Percentiles rank a stretch among this genome's conserved stretches.
Conservation (phyloP, 2,113 vertebrate species). For the Apeltes quadracus region DNA sequence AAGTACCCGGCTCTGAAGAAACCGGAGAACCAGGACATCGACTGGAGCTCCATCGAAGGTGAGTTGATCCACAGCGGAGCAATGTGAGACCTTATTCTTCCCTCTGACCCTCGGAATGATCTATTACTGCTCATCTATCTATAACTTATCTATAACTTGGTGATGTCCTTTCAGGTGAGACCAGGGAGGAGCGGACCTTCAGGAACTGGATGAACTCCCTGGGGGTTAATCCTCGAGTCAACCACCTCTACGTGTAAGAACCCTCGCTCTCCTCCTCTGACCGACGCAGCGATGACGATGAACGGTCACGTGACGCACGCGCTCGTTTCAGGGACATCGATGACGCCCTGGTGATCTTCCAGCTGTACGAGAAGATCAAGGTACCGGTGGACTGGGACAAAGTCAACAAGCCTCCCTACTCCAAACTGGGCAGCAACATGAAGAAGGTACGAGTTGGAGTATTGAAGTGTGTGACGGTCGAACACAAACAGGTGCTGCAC, state of each 20-base stretch:
- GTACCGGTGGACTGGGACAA: constrained; percentile 93
- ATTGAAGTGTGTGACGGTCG: neutral
- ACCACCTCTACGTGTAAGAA: constrained; percentile 92
- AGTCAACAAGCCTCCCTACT: constrained; percentile 95
- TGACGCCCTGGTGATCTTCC: constrained; percentile 94
- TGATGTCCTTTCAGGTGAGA: constrained; percentile 84
- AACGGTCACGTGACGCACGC: neutral
- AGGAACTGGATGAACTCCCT: constrained; percentile 99
- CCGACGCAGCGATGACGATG: neutral
- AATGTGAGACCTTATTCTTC: neutral
- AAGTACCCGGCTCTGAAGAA: constrained; percentile 95
- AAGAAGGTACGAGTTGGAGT: constrained; percentile 85
- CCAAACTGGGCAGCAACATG: constrained; percentile 96
- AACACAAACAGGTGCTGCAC: no score
- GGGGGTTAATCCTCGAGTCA: constrained; percentile 91
- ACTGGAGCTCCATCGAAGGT: constrained; percentile 92
- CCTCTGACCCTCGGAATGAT: neutral
- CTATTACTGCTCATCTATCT: neutral
- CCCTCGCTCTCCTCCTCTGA: neutral
- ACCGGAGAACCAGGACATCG: constrained; percentile 96
- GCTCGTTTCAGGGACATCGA: constrained; percentile 87
- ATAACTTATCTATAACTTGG: no score
- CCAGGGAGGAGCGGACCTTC: constrained; percentile 94
- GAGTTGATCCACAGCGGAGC: neutral
- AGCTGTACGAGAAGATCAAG: constrained; percentile 96